phyloP scores from a whole-genome alignment of 1,140 invertebrate genomes.

The Bombus turneri region DNA sequence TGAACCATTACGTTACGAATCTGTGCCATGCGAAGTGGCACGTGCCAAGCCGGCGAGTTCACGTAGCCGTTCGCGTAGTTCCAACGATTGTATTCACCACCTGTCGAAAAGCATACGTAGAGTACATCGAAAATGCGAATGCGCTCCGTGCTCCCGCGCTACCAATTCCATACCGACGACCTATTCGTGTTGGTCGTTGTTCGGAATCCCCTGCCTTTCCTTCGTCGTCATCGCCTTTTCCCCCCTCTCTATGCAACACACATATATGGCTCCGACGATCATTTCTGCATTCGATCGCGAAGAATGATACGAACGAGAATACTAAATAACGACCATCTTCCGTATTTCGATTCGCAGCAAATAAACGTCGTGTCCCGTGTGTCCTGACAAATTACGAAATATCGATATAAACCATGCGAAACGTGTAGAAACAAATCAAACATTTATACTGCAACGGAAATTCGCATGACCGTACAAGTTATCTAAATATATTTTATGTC shows the following conservation, averaged over 20 bases:
- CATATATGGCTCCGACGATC: neutral
- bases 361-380: neutral
- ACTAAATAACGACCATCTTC: too few species aligned
- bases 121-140: slow-evolving; percentile 45
- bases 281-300: neutral
- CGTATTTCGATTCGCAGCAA: too few species aligned
- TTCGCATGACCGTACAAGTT: slow-evolving; percentile 49
- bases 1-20: slow-evolving; percentile 83
- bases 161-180: neutral
- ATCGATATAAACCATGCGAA: neutral
- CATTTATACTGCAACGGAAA: neutral
- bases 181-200: too few species aligned
- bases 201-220: too few species aligned
- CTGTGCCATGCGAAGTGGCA: slow-evolving; percentile 81
- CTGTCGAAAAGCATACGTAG: slow-evolving; percentile 80
- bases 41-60: slow-evolving; percentile 82
- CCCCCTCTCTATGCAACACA: neutral
- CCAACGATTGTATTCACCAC: slow-evolving; percentile 82
- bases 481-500: slow-evolving; percentile 29
- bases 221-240: neutral
- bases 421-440: neutral
- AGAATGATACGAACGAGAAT: neutral
- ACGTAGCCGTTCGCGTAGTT: slow-evolving; percentile 81
- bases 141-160: neutral
- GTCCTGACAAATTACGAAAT: neutral